Conservation (phyloP, 2,888 invertebrate genomes). For the Andrena bucephala region DNA sequence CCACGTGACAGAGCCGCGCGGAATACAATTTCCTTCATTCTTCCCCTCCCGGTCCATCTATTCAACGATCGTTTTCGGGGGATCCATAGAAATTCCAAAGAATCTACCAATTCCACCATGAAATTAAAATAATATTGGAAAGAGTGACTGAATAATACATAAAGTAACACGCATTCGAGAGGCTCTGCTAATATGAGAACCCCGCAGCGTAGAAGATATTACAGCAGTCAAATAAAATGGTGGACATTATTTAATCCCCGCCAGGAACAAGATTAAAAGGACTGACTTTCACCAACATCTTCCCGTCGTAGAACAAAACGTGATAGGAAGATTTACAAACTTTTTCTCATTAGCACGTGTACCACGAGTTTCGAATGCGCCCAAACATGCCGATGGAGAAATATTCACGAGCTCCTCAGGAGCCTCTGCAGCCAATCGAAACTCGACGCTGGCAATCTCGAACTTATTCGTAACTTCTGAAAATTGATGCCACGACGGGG, state of each 20-base stretch:
- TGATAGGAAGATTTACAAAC: neutral
- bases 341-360: neutral
- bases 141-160: too few species aligned
- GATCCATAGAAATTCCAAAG: neutral
- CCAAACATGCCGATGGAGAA: neutral
- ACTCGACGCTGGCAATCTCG: conserved; percentile 21
- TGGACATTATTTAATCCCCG: too few species aligned
- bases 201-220: too few species aligned
- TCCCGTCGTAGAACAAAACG: too few species aligned
- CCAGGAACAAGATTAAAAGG: too few species aligned
- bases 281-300: too few species aligned
- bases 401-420: neutral
- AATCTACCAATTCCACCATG: neutral
- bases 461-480: conserved; percentile 38
- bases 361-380: neutral
- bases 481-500: neutral
- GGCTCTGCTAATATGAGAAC: too few species aligned
- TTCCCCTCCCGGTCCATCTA: neutral
- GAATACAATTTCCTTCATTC: neutral
- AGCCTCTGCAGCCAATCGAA: conserved; percentile 21
- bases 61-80: neutral
- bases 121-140: too few species aligned
- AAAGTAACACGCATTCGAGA: too few species aligned
- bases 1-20: neutral
- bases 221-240: too few species aligned